These are phyloP conservation scores for Polydrusus pterygomalis DNA, from an alignment of 2,888 invertebrate genomes.

Conservation along the genomic window DNA sequence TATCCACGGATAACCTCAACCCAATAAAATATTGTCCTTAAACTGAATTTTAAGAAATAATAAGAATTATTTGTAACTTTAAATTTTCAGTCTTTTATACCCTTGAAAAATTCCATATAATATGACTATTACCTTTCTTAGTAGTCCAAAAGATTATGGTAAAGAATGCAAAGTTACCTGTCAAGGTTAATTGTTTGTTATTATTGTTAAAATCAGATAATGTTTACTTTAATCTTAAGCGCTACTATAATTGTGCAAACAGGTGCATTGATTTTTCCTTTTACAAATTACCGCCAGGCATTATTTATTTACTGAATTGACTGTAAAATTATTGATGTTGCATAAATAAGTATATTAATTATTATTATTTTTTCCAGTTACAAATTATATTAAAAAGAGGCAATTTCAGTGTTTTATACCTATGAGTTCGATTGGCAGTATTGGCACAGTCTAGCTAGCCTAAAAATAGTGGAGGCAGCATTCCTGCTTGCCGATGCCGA, in stretches of 20 bases:
- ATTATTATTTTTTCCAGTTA: neutral
- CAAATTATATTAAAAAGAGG: too few species aligned
- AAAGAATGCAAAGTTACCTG: slow-evolving; percentile 26
- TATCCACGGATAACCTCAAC: neutral
- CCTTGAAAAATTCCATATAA: slow-evolving; percentile 6
- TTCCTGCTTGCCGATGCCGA: too few species aligned
- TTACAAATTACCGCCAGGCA: slow-evolving; percentile 6
- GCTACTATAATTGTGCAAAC: slow-evolving; percentile 40
- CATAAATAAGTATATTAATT: slow-evolving; percentile 11
- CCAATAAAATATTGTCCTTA: neutral
- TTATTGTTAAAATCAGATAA: slow-evolving; percentile 24
- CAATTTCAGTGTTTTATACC: too few species aligned
- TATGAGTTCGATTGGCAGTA: too few species aligned
- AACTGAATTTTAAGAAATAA: neutral
- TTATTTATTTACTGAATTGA: slow-evolving; percentile 15
- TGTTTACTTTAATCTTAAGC: slow-evolving; percentile 20
- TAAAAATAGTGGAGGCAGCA: too few species aligned
- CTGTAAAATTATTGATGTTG: slow-evolving; percentile 1
- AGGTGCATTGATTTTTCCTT: slow-evolving; percentile 35
- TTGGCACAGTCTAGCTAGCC: too few species aligned
- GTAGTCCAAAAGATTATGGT: slow-evolving; percentile 18
- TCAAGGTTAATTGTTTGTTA: slow-evolving; percentile 40
- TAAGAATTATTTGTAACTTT: neutral
- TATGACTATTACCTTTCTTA: slow-evolving; percentile 9
- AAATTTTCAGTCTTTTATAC: neutral